A percentile compares a stretch with the other conserved stretches of the same genome.
These are phyloP conservation scores for Euphysa ruthae DNA, from an alignment of 30 jellyfish, hydroid and myxozoan species.

Conservation along the genomic window DNA sequence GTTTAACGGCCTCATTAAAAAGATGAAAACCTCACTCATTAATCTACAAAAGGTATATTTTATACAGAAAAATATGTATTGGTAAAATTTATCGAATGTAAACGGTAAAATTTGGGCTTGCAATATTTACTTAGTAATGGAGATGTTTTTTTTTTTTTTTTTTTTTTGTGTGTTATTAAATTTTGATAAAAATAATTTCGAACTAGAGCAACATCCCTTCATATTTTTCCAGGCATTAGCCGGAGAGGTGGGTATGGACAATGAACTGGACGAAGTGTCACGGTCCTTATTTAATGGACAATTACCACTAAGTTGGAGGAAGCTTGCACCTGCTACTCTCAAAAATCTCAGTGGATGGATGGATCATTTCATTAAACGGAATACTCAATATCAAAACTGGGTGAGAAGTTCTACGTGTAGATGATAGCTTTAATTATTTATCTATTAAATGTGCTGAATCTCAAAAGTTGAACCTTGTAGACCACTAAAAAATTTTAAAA, in stretches of 20 bases:
- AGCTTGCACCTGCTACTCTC: constrained; percentile 91
- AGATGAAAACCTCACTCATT: constrained; percentile 64
- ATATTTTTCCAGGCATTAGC: constrained; percentile 69
- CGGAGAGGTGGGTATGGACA: constrained; percentile 98
- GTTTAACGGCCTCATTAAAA: constrained; percentile 64
- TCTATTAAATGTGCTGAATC: no score
- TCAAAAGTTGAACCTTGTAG: no score
- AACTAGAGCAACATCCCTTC: neutral
- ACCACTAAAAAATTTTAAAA: no score
- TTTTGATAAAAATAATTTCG: neutral
- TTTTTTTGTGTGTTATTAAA: neutral
- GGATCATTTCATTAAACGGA: constrained; percentile 76
- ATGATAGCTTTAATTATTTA: no score
- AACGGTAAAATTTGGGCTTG: no score
- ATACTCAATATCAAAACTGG: constrained; percentile 77
- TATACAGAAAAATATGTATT: no score
- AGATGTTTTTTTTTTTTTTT: no score
- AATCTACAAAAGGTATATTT: constrained; percentile 65
- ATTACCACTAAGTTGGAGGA: constrained; percentile 92
- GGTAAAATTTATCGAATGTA: no score
- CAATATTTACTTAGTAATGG: no score
- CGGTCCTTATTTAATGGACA: constrained; percentile 87
- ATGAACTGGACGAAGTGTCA: constrained; percentile 86
- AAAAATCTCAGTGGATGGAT: constrained; percentile 83
- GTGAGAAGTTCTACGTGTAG: no score